Percentiles rank a stretch among this genome's conserved stretches.
Conservation (phyloP, 2,113 vertebrate genomes). For the Nestor notabilis region DNA sequence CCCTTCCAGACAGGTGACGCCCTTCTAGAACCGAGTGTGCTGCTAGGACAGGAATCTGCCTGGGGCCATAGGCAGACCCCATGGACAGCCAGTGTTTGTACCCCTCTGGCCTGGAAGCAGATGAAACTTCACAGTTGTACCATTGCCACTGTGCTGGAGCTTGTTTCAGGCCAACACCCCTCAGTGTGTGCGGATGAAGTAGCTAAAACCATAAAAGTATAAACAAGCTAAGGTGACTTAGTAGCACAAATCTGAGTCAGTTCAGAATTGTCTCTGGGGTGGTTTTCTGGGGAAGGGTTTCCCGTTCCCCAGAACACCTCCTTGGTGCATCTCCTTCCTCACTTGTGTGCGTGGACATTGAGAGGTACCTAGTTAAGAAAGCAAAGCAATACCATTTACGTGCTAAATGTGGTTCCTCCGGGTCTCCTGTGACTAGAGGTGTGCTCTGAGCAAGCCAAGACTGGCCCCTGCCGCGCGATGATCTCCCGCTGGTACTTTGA, state of each 20-base stretch:
- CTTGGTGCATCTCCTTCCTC: neutral
- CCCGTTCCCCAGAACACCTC: neutral
- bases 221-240: neutral
- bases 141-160: neutral
- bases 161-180: neutral
- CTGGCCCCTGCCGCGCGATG: slow-evolving; percentile 94
- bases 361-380: neutral
- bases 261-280: neutral
- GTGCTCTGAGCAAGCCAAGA: slow-evolving; percentile 95
- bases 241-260: rapidly evolving
- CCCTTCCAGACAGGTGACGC: neutral
- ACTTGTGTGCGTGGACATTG: rapidly evolving
- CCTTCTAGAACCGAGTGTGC: neutral
- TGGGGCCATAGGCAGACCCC: rapidly evolving
- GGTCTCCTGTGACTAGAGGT: slow-evolving; percentile 90
- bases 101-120: neutral
- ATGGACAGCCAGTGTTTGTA: neutral
- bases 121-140: neutral
- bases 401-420: slow-evolving; percentile 81
- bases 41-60: neutral
- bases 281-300: neutral
- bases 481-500: slow-evolving; percentile 99
- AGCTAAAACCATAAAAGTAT: neutral
- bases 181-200: neutral
- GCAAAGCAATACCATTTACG: neutral